phyloP scores from a whole-genome alignment of 2,888 invertebrate genomes.

The Dasypolia templi region DNA sequence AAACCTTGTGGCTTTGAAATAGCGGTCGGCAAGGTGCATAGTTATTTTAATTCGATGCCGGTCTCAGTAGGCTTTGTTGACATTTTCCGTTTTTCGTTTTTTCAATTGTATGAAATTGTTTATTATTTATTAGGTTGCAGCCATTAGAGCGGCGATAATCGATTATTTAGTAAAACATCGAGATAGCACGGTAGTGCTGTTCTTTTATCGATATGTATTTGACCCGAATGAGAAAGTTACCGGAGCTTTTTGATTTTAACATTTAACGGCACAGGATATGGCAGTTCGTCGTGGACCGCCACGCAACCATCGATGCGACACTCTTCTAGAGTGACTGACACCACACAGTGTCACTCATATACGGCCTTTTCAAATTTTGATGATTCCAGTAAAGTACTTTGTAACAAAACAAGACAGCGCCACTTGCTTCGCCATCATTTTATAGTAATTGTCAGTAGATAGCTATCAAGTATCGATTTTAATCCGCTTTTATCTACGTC shows the following conservation, averaged over 20 bases:
- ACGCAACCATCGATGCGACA: neutral
- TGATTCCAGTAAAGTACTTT: neutral
- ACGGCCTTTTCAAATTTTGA: neutral
- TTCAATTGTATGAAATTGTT: constrained; percentile 77
- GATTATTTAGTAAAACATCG: constrained; percentile 18
- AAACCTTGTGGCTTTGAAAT: neutral
- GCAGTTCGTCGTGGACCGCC: neutral
- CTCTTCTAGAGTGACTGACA: neutral
- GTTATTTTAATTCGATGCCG: constrained; percentile 63
- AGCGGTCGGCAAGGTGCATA: constrained; percentile 13
- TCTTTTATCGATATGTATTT: constrained; percentile 9
- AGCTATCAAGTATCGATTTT: neutral
- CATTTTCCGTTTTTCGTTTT: constrained; percentile 81
- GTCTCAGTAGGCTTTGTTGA: constrained; percentile 76
- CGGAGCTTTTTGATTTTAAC: neutral
- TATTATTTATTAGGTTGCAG: constrained; percentile 66
- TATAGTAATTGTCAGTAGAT: neutral
- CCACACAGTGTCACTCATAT: neutral
- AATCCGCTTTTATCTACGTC: neutral
- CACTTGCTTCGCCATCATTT: neutral
- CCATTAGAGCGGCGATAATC: constrained; percentile 49
- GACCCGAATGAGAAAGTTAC: neutral
- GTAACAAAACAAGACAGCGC: neutral
- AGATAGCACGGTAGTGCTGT: constrained; percentile 20
- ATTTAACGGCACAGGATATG: no score